Conservation (phyloP, 2,797 vertebrate species). For the Eulemur coronatus region DNA sequence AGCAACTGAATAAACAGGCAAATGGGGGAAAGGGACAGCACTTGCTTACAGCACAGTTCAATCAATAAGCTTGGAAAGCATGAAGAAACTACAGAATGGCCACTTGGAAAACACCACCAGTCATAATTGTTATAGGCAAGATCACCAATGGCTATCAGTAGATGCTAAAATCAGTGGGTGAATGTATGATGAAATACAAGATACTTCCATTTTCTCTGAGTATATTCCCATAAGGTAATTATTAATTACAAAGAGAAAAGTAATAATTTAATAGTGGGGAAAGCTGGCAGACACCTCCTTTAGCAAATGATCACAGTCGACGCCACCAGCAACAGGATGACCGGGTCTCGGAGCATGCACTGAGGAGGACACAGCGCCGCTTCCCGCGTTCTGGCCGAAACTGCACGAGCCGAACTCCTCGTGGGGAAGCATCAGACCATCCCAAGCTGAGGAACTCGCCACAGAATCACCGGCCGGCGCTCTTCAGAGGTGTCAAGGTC, state of each 20-base stretch:
- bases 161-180: background rate
- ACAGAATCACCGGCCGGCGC: too few species aligned
- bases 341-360: fast-evolving
- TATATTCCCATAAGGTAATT: too few species aligned
- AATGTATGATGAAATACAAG: background rate
- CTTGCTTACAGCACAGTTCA: background rate
- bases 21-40: background rate
- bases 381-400: background rate
- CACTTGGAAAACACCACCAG: background rate
- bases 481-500: background rate
- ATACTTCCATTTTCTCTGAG: background rate
- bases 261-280: background rate
- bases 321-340: background rate
- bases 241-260: background rate
- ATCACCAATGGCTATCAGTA: background rate
- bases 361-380: fast-evolving
- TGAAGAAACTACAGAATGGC: too few species aligned
- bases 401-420: background rate
- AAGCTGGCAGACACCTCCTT: background rate
- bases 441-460: background rate
- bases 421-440: background rate
- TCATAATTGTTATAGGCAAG: background rate
- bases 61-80: background rate
- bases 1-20: background rate
- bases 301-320: background rate